Conservation (phyloP, 2,797 vertebrate genomes). For the Margarornis squamiger region DNA sequence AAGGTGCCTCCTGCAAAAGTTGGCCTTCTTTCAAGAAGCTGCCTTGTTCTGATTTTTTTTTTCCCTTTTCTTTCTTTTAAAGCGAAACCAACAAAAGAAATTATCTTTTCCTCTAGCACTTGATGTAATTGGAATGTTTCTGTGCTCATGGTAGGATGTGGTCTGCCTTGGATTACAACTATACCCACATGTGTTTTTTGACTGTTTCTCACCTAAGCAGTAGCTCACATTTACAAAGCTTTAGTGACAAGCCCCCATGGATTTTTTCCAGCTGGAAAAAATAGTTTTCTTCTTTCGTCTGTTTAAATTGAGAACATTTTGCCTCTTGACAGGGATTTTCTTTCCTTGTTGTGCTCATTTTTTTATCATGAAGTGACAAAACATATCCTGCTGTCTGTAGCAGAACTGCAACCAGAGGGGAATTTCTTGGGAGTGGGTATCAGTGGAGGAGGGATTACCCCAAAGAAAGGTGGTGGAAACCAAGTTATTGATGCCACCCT, state of each 20-base stretch:
- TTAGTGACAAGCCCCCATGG: background rate
- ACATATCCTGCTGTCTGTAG: background rate
- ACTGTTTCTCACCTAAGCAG: background rate
- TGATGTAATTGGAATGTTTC: background rate
- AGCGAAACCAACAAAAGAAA: slow-evolving; percentile 22
- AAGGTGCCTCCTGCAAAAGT: background rate
- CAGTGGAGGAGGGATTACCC: background rate
- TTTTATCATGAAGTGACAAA: background rate
- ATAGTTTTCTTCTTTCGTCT: background rate
- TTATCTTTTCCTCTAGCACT: slow-evolving; percentile 23
- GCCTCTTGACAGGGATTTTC: background rate
- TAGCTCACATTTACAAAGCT: background rate
- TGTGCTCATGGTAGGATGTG: background rate
- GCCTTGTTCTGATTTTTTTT: background rate
- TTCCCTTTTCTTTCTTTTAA: background rate
- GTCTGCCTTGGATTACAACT: slow-evolving; percentile 22
- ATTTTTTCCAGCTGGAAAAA: background rate
- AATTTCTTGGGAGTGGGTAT: background rate
- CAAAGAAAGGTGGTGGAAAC: background rate
- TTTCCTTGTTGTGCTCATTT: background rate
- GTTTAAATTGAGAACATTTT: background rate
- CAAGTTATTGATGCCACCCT: accelerated
- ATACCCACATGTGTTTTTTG: background rate
- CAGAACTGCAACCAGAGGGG: background rate
- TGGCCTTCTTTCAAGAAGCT: slow-evolving; percentile 24